Conservation (phyloP, 2,113 vertebrate genomes). For the Miniopterus natalensis region DNA sequence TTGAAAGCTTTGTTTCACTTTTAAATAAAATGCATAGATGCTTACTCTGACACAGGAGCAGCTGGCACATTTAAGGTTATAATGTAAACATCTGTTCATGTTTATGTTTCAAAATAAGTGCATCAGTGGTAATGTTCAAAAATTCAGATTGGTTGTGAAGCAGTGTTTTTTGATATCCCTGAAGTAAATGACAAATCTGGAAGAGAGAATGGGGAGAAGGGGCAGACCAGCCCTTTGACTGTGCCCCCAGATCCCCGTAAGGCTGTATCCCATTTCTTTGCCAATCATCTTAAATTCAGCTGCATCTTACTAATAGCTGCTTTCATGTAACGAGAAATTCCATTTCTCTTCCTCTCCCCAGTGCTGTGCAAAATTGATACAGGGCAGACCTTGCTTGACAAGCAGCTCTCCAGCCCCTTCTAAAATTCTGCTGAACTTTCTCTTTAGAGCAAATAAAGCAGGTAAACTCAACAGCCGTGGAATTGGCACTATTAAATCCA, state of each 20-base stretch:
- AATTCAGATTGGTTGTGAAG: slow-evolving; percentile 78
- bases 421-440: slow-evolving; percentile 88
- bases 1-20: slow-evolving; percentile 76
- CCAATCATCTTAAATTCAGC: slow-evolving; percentile 49
- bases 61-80: slow-evolving; percentile 83
- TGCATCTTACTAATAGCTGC: slow-evolving; percentile 64
- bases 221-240: neutral
- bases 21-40: slow-evolving; percentile 85
- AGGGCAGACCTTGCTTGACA: slow-evolving; percentile 67
- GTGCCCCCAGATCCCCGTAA: neutral
- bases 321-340: slow-evolving; percentile 67
- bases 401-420: slow-evolving; percentile 77
- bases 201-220: neutral
- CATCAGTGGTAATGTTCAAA: slow-evolving; percentile 80
- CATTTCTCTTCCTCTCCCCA: slow-evolving; percentile 66
- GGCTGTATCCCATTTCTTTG: slow-evolving; percentile 26
- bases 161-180: slow-evolving; percentile 60
- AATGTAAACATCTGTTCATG: slow-evolving; percentile 86
- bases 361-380: slow-evolving; percentile 65
- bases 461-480: slow-evolving; percentile 84
- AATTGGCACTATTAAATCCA: slow-evolving; percentile 84
- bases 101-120: slow-evolving; percentile 82
- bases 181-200: neutral
- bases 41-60: slow-evolving; percentile 77
- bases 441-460: slow-evolving; percentile 86